Evolutionary conservation across 64 coral and sea anemone species (phyloP), one percentile per base, ranked within the genome.

Genomic region (Montipora foliosa): DNA sequence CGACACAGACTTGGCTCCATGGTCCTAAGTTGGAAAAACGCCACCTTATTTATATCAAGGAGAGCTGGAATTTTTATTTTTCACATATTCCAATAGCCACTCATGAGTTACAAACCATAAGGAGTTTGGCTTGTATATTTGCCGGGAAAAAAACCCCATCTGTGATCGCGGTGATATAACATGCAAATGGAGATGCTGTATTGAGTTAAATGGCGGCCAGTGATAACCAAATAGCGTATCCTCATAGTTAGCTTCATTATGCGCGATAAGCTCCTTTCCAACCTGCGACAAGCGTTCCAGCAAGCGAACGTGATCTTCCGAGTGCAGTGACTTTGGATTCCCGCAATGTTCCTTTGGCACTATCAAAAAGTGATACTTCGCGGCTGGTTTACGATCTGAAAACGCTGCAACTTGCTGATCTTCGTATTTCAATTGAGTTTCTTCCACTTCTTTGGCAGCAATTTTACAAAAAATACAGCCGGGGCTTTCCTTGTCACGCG

Each of bases 111-210:
- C 96, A 59, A 97, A 97, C 96, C 96, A 97, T 78, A 90, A 97
- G 21, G 74, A 87, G 5, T 89, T 82, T 0, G 96, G 93, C 48
- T 74, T 91, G 79, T 92, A 92, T 16, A 97, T 87, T 0, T 88
- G 77, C 62, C 92, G 89, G 4, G 83, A 60, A 3, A 95, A 83
- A 81, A 97, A 92, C 3, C 93, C 67, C 96, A 97, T 92, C 78
- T 97, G 82, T 46, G 92, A 88, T 62, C 87, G 78, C 9, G 92
- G 92, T 8, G 89, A 84, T 22, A 97, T 94, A 47, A 89, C 96
- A 52, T 97, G 96, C 20, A 97, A 89, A 97, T 97, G 96, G 19
- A 97, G 78, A 69, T 97, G 96, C 19, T 97, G 93, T 44, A 97
- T 87, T 15, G 89, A 92, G 72, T 97, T 97, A 71, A 97, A 97